Percentiles rank a stretch among this genome's conserved stretches.
Conservation (phyloP, 2,797 vertebrate species). For the Chloroceryle inda region DNA sequence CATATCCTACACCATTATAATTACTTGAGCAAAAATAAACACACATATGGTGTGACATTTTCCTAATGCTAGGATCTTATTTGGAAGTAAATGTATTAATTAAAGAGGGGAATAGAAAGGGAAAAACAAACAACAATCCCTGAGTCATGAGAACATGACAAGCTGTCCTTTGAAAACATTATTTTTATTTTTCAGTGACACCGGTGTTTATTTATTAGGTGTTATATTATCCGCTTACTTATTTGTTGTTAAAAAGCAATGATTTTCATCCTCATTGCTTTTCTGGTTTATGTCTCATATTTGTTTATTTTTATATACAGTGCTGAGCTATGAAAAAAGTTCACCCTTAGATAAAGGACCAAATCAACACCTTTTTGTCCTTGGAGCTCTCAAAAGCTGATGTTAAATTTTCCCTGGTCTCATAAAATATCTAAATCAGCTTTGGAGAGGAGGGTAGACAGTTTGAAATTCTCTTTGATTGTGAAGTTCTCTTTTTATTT, state of each 20-base stretch:
- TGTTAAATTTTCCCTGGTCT: not conserved
- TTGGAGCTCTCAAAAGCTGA: conserved; percentile 13
- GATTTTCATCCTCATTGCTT: conserved; percentile 21
- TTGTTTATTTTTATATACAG: conserved; percentile 1
- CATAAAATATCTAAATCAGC: not conserved
- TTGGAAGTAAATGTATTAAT: conserved; percentile 70
- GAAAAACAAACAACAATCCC: conserved; percentile 52
- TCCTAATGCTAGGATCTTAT: conserved; percentile 46
- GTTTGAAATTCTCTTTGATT: conserved; percentile 55
- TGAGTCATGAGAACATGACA: conserved; percentile 68
- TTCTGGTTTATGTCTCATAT: conserved; percentile 6
- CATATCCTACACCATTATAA: conserved; percentile 49
- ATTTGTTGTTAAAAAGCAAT: conserved; percentile 44
- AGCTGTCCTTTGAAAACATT: conserved; percentile 63
- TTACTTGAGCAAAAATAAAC: conserved; percentile 57
- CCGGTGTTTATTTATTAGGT: conserved; percentile 40
- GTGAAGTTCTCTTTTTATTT: conserved; percentile 31
- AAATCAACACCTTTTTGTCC: conserved; percentile 39
- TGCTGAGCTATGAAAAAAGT: conserved; percentile 14
- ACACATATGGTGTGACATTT: conserved; percentile 57
- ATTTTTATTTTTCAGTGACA: conserved; percentile 53
- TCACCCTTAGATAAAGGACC: not conserved
- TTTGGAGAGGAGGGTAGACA: not conserved
- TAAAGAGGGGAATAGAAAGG: conserved; percentile 50
- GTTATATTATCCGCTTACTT: not conserved